Evolutionary conservation across 2,888 invertebrate species (phyloP), one percentile per base, ranked within the genome.

Genomic region (Epirrhoe tristata): DNA sequence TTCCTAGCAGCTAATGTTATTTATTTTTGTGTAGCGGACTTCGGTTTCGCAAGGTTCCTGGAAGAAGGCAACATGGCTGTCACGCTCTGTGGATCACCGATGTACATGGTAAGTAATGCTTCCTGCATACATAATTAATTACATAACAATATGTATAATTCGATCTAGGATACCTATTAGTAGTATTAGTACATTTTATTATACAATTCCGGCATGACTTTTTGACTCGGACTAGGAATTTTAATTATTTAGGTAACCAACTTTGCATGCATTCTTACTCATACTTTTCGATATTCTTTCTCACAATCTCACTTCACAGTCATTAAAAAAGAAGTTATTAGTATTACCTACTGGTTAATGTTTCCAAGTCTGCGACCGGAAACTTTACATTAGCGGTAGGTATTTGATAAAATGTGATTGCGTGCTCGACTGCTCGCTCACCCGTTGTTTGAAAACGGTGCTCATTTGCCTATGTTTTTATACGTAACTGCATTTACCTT

Each of bases 11-110:
- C 16, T 51, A 36, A 46, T 36, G 61, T 67, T 65, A 64, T 67
- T 50, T 83, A 78, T 74, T 39, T 82, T 88, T 93, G 65, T 93
- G 65, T 89, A 97, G 99, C 99, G 84, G 99, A 99, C 94, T 99
- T 99, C 94, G 99, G 99, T 58, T 99, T 99, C 94, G 99, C 99
- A 61, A 95, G 99, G 86, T 99, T 99, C 91, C 95, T 99, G 55
- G 97, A 98, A 91, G 99, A 99, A 87, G 99, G 99, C 72, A 99
- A 98, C 63, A 99, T 99, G 99, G 99, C 99, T 63, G 99, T 99
- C 71, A 99, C 99, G 39, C 94, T 99, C 51, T 99, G 99, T 91
- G 99, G 99, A 55, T 99, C 99, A 56, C 99, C 99, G 12, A 99
- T 99, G 99, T 99, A 99, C 87, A 99, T 99, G 99, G 98, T 98